phyloP scores from a whole-genome alignment of 2,113 vertebrate genomes.

The Crotalus viridis region DNA sequence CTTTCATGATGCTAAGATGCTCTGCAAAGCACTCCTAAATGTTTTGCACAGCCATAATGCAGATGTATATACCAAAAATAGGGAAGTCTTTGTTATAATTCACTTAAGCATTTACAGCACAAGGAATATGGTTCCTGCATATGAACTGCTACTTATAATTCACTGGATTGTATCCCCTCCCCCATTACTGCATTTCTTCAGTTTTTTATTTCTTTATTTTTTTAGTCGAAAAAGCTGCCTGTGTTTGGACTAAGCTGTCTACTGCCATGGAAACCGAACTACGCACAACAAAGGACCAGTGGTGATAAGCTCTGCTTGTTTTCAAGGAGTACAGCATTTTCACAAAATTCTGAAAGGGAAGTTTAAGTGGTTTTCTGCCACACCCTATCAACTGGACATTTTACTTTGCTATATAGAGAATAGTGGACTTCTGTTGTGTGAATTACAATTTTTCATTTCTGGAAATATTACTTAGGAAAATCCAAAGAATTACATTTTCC shows the following conservation, averaged over 20 bases:
- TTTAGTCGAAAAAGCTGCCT: slow-evolving; percentile 58
- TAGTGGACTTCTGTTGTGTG: neutral
- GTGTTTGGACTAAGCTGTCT: slow-evolving; percentile 64
- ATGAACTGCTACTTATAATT: slow-evolving; percentile 55
- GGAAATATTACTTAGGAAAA: neutral
- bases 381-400: neutral
- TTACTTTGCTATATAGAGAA: neutral
- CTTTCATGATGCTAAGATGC: neutral
- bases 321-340: slow-evolving; percentile 8
- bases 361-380: slow-evolving; percentile 13
- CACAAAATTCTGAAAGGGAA: slow-evolving; percentile 28
- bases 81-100: slow-evolving; percentile 18
- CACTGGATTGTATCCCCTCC: slow-evolving; percentile 47
- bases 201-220: slow-evolving; percentile 43
- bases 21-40: neutral
- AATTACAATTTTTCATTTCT: neutral
- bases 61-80: neutral
- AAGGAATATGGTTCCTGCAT: slow-evolving; percentile 30
- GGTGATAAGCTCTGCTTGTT: slow-evolving; percentile 38
- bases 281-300: slow-evolving; percentile 58
- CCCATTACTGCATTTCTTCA: neutral
- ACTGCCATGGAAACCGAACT: slow-evolving; percentile 70
- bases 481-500: neutral
- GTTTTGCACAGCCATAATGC: neutral
- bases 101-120: slow-evolving; percentile 10